Evolutionary conservation across 2,888 invertebrate species (phyloP).

Genomic region (Eilema sororculum): DNA sequence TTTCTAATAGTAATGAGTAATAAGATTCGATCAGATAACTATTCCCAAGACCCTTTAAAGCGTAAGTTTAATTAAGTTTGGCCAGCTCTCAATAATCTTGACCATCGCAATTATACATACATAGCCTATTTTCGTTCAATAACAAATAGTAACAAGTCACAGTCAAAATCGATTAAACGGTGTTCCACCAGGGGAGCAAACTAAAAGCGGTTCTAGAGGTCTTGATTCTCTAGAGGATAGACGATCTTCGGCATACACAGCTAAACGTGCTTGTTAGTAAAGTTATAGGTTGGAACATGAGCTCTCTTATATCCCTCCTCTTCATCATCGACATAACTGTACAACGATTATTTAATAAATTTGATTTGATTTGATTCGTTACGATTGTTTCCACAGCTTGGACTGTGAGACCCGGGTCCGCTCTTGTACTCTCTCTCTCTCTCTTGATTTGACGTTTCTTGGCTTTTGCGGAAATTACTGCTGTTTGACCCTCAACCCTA

Average conservation of each 20-base stretch:
- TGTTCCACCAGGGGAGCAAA: constrained; percentile 22
- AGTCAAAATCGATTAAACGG: not conserved
- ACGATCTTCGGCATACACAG: constrained; percentile 24
- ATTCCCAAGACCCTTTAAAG: not conserved
- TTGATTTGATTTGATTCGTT: too few species aligned
- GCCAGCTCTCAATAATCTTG: not conserved
- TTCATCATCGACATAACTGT: too few species aligned
- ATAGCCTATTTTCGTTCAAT: not conserved
- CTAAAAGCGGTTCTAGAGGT: too few species aligned
- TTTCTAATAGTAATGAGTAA: not conserved
- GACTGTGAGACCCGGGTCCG: too few species aligned
- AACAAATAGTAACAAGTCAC: not conserved
- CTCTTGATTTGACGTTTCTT: too few species aligned
- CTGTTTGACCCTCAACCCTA: too few species aligned
- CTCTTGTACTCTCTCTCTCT: too few species aligned
- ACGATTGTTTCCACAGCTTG: too few species aligned
- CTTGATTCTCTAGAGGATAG: constrained; percentile 23
- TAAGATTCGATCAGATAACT: not conserved
- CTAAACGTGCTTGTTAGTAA: not conserved
- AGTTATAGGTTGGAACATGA: not conserved
- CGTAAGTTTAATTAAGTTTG: too few species aligned
- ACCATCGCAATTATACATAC: not conserved
- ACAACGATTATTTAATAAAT: too few species aligned
- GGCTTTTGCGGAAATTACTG: too few species aligned
- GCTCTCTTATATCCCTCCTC: too few species aligned